These are phyloP conservation scores for Parascotia fuliginaria DNA, from an alignment of 2,888 invertebrate species.

Conservation along the genomic window DNA sequence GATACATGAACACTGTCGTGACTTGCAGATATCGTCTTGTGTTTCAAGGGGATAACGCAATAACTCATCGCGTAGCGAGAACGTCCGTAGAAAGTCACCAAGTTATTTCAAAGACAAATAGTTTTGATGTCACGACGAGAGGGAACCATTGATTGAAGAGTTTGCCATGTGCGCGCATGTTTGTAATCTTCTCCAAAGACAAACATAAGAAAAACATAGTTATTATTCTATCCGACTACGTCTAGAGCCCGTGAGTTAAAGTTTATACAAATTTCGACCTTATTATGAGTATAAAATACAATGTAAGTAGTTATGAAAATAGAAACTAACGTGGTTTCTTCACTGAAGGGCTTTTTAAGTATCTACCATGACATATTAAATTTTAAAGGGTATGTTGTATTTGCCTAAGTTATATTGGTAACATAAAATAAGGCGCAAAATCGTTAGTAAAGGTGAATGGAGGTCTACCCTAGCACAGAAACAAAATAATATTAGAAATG, in stretches of 20 bases:
- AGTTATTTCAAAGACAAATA: conserved; percentile 82
- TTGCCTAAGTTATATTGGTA: conserved; percentile 40
- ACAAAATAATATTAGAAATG: conserved; percentile 25
- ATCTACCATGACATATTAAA: conserved; percentile 53
- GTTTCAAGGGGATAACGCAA: conserved; percentile 64
- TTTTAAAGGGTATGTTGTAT: conserved; percentile 55
- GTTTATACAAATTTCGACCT: conserved; percentile 35
- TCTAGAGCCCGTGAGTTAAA: conserved; percentile 16
- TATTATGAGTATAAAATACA: conserved; percentile 13
- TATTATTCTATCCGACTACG: conserved; percentile 57
- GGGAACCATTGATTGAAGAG: conserved; percentile 71
- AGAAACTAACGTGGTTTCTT: conserved; percentile 11
- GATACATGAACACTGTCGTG: conserved; percentile 57
- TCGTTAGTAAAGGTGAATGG: conserved; percentile 22
- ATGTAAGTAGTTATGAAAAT: conserved; percentile 9
- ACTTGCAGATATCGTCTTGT: conserved; percentile 56
- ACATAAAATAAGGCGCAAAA: conserved; percentile 37
- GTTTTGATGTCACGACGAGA: conserved; percentile 70
- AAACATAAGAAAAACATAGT: conserved; percentile 80
- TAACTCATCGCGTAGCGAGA: conserved; percentile 62
- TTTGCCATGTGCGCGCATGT: conserved; percentile 68
- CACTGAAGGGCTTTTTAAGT: conserved; percentile 46
- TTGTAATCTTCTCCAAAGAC: conserved; percentile 80
- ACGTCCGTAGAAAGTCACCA: conserved; percentile 67
- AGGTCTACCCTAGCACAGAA: conserved; percentile 18